Percentiles rank a stretch among this genome's conserved stretches.
Evolutionary conservation across 2,113 vertebrate species (phyloP).

Genomic region (Geococcyx californianus): DNA sequence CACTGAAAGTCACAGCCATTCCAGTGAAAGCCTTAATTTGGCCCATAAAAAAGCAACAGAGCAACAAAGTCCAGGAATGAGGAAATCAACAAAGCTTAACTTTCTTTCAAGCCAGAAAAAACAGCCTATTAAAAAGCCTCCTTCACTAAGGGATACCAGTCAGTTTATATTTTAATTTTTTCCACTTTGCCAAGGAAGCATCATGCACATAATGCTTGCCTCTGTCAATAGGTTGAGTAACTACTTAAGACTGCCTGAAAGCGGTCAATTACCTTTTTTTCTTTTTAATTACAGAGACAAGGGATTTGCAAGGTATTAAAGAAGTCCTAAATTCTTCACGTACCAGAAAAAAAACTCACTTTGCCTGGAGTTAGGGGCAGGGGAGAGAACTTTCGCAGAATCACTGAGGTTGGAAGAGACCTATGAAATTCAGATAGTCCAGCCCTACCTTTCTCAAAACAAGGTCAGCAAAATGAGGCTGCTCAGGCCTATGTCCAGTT

Average conservation of each 20-base stretch:
- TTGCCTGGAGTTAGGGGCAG: background rate
- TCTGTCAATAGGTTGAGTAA: background rate
- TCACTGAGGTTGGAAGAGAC: fast-evolving
- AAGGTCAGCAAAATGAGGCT: background rate
- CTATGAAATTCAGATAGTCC: background rate
- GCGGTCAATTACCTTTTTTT: background rate
- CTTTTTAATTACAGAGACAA: background rate
- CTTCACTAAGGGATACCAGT: background rate
- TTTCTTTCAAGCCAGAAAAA: background rate
- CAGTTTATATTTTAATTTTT: background rate
- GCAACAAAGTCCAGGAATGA: background rate
- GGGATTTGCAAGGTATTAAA: background rate
- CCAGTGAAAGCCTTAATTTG: background rate
- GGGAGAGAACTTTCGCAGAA: background rate
- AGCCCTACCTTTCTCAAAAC: background rate
- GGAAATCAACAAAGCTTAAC: background rate
- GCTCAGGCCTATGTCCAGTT: background rate
- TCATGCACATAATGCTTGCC: background rate
- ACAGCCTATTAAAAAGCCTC: background rate
- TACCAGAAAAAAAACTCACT: background rate
- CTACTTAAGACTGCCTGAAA: background rate
- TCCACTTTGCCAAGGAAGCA: background rate
- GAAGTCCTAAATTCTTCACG: background rate
- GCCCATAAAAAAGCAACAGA: background rate
- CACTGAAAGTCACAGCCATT: background rate